These are phyloP conservation scores for Dipus sagitta DNA, from an alignment of 2,797 vertebrate species.

Conservation along the genomic window DNA sequence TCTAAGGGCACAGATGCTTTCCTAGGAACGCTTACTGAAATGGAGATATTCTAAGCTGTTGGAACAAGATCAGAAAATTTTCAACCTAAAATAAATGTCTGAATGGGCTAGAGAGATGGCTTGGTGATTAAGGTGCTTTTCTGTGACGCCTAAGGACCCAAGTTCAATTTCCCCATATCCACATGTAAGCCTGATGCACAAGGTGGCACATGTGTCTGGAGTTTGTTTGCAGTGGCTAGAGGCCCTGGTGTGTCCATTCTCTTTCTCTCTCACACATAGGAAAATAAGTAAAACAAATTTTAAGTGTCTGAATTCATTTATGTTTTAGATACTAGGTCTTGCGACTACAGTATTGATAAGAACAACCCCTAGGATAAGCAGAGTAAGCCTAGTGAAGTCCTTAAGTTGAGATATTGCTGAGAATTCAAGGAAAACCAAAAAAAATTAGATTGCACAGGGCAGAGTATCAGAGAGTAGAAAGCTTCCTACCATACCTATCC, in stretches of 20 bases:
- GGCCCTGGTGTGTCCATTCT: too few species aligned
- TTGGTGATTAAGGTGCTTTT: too few species aligned
- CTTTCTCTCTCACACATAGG: too few species aligned
- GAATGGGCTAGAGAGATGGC: too few species aligned
- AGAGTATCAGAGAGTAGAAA: background rate
- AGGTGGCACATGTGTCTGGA: too few species aligned
- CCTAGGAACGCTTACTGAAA: background rate
- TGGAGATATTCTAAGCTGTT: slow-evolving; percentile 12
- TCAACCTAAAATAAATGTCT: background rate
- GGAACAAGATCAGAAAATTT: background rate
- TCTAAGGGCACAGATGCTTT: background rate
- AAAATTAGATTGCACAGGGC: background rate
- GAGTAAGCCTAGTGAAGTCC: background rate
- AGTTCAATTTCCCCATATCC: too few species aligned
- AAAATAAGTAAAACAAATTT: too few species aligned
- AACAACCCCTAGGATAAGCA: background rate
- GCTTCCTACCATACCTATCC: background rate
- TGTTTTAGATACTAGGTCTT: background rate
- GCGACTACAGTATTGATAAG: background rate
- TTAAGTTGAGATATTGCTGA: slow-evolving; percentile 6
- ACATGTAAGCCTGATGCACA: too few species aligned
- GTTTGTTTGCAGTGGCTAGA: too few species aligned
- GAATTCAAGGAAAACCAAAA: background rate
- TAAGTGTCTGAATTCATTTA: background rate
- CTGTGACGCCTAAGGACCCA: too few species aligned